Conservation (phyloP, 2,888 invertebrate species). For the Sarcophaga carnaria region DNA sequence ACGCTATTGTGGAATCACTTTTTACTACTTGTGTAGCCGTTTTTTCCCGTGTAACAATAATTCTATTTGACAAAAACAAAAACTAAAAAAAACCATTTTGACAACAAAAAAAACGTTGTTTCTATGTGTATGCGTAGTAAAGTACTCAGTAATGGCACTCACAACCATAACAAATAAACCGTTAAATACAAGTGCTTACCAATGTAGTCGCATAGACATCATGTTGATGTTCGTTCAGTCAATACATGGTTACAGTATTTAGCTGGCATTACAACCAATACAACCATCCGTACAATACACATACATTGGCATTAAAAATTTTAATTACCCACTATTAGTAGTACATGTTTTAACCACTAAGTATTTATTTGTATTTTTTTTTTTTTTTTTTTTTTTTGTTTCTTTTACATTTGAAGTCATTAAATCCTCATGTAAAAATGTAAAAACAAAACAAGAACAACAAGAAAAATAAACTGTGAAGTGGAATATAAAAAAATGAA, state of each 20-base stretch:
- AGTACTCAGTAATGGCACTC: not conserved
- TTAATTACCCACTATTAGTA: constrained; percentile 30
- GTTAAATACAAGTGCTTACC: constrained; percentile 43
- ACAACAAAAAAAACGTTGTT: not conserved
- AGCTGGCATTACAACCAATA: no score
- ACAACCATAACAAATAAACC: constrained; percentile 67
- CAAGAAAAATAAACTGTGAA: not conserved
- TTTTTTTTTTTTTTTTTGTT: no score
- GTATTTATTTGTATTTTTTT: constrained; percentile 9
- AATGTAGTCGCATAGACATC: constrained; percentile 28
- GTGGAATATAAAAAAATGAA: not conserved
- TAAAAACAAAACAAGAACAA: constrained; percentile 22
- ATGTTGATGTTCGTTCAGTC: not conserved
- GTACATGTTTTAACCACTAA: constrained; percentile 27
- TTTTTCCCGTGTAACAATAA: no score
- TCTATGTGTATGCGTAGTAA: not conserved
- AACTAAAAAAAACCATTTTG: no score
- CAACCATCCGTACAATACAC: not conserved
- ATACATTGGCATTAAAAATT: constrained; percentile 24
- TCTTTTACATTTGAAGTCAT: constrained; percentile 47
- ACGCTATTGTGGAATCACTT: no score
- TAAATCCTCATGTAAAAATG: constrained; percentile 65
- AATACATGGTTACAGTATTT: not conserved
- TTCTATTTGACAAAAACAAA: no score
- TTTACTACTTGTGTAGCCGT: no score